These are phyloP conservation scores for Myopa testacea DNA, from an alignment of 2,888 invertebrate species.

Conservation along the genomic window DNA sequence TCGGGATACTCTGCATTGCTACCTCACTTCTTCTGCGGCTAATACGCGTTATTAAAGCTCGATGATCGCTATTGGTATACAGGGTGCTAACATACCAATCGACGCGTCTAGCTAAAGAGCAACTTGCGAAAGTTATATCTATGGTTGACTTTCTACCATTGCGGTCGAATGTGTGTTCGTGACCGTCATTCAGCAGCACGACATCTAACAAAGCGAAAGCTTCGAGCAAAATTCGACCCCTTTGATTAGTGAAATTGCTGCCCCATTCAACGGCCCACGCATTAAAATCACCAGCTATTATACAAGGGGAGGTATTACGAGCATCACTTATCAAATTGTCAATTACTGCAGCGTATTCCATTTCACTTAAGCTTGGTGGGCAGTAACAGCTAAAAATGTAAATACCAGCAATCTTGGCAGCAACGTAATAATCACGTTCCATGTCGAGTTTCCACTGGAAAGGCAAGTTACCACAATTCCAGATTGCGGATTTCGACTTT, in stretches of 20 bases:
- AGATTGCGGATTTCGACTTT: neutral
- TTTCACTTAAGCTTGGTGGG: too few relatives aligned
- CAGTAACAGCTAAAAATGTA: too few relatives aligned
- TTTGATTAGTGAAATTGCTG: neutral
- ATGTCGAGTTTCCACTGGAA: neutral
- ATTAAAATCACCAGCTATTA: too few relatives aligned
- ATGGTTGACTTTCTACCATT: slow-evolving; percentile 6
- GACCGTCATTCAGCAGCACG: slow-evolving; percentile 6
- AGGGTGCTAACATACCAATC: slow-evolving; percentile 4
- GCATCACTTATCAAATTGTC: too few relatives aligned
- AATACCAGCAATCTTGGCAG: neutral
- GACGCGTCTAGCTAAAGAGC: neutral
- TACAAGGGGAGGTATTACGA: too few relatives aligned
- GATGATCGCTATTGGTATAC: neutral
- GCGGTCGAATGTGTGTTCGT: neutral
- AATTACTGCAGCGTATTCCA: too few relatives aligned
- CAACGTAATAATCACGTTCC: neutral
- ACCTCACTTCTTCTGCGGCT: too few relatives aligned
- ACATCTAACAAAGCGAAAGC: neutral
- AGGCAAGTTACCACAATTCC: neutral
- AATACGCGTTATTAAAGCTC: neutral
- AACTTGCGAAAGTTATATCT: neutral
- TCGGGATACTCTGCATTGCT: too few relatives aligned
- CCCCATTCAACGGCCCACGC: neutral
- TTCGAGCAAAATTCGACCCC: neutral